Conservation (phyloP, 2,888 invertebrate species). For the Argyresthia goedartella region DNA sequence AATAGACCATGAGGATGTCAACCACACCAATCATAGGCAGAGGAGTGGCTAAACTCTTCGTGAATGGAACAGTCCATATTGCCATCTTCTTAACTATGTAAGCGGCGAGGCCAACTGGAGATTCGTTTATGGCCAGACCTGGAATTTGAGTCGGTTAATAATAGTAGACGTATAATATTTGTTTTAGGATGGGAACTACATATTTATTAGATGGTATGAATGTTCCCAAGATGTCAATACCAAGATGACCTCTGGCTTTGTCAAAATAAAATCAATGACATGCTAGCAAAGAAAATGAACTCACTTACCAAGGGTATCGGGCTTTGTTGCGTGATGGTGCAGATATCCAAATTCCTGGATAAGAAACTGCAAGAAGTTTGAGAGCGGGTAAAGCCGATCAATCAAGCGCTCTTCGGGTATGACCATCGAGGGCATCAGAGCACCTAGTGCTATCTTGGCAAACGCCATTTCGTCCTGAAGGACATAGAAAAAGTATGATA, state of each 20-base stretch:
- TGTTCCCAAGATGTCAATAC: too few species aligned
- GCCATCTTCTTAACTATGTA: conserved; percentile 90
- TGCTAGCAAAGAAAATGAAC: too few species aligned
- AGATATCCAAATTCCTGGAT: conserved; percentile 54
- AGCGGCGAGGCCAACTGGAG: conserved; percentile 84
- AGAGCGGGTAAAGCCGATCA: conserved; percentile 61
- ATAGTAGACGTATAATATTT: too few species aligned
- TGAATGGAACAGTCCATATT: conserved; percentile 73
- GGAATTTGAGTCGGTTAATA: conserved; percentile 14
- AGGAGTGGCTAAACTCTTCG: conserved; percentile 76
- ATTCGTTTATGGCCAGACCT: conserved; percentile 79
- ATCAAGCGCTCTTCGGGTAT: conserved; percentile 57
- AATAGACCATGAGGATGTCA: conserved; percentile 89
- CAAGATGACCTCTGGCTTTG: too few species aligned
- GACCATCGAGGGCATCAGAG: conserved; percentile 60
- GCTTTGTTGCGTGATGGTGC: conserved; percentile 89
- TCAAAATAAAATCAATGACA: too few species aligned
- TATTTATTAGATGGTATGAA: too few species aligned
- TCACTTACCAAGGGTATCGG: conserved; percentile 82
- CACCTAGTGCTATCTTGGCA: conserved; percentile 34
- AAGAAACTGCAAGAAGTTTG: conserved; percentile 21
- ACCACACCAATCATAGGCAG: conserved; percentile 78
- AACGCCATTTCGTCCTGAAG: conserved; percentile 14
- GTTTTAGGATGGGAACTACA: too few species aligned
- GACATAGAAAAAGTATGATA: background rate